These are phyloP conservation scores for Azemiops feae DNA, from an alignment of 2,113 vertebrate species.

Conservation along the genomic window DNA sequence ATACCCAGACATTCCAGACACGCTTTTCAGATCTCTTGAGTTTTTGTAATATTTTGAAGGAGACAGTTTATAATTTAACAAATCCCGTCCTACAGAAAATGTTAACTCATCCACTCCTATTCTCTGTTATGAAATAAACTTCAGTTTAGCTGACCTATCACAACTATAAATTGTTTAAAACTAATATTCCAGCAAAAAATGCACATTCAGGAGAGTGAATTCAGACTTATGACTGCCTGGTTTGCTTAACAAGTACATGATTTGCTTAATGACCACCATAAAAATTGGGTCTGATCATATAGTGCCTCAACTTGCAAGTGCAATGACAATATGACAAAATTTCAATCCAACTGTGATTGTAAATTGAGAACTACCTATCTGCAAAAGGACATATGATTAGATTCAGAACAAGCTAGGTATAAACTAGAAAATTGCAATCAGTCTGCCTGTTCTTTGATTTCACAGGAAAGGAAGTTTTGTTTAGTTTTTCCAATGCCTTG, in stretches of 20 bases:
- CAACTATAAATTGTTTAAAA: neutral
- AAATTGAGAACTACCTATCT: neutral
- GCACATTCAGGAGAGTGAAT: neutral
- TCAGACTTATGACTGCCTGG: neutral
- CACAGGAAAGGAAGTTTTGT: neutral
- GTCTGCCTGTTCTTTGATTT: neutral
- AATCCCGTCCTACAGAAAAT: neutral
- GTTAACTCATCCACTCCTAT: neutral
- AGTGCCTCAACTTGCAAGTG: neutral
- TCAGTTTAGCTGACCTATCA: neutral
- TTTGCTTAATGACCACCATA: neutral
- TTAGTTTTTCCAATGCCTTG: neutral
- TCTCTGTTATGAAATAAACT: neutral
- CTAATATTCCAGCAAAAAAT: neutral
- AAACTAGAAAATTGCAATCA: neutral
- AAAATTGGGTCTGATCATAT: neutral
- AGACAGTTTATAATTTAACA: neutral
- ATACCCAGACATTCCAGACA: slow-evolving; percentile 3
- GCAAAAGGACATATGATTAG: neutral
- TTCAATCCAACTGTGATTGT: neutral
- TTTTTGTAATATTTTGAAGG: slow-evolving; percentile 11
- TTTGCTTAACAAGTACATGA: neutral
- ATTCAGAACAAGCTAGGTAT: neutral
- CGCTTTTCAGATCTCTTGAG: neutral
- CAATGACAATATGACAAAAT: neutral